Evolutionary conservation across 2,113 vertebrate genomes (phyloP).

Genomic region (Puma concolor): DNA sequence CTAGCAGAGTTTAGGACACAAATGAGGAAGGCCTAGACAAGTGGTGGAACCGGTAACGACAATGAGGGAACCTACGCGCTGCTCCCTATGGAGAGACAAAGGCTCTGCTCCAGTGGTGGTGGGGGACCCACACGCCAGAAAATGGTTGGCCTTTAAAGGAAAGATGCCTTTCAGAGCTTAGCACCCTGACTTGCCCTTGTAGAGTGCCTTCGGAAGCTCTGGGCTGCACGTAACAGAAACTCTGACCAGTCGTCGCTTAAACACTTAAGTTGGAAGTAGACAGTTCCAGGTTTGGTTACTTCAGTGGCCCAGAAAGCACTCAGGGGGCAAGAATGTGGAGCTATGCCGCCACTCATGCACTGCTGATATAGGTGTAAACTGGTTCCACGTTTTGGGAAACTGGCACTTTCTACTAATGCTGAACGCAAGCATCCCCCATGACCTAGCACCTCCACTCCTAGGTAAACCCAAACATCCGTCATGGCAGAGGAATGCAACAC

Average conservation of each 20-base stretch:
- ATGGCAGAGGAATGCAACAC: background rate
- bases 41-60: background rate
- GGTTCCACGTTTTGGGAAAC: background rate
- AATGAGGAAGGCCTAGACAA: background rate
- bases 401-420: too few species aligned
- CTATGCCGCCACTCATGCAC: rapidly evolving
- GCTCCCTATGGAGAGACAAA: background rate
- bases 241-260: background rate
- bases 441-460: background rate
- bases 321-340: background rate
- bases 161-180: background rate
- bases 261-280: background rate
- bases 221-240: background rate
- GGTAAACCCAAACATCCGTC: background rate
- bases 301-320: background rate
- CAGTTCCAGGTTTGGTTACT: background rate
- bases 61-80: background rate
- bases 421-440: too few species aligned
- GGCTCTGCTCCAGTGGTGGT: too few species aligned
- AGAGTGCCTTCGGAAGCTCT: background rate
- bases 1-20: background rate
- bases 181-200: background rate
- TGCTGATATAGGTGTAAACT: background rate
- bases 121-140: background rate
- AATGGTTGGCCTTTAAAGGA: background rate